These are phyloP conservation scores for Heliconius congener DNA, from an alignment of 1,140 invertebrate species.

Conservation along the genomic window DNA sequence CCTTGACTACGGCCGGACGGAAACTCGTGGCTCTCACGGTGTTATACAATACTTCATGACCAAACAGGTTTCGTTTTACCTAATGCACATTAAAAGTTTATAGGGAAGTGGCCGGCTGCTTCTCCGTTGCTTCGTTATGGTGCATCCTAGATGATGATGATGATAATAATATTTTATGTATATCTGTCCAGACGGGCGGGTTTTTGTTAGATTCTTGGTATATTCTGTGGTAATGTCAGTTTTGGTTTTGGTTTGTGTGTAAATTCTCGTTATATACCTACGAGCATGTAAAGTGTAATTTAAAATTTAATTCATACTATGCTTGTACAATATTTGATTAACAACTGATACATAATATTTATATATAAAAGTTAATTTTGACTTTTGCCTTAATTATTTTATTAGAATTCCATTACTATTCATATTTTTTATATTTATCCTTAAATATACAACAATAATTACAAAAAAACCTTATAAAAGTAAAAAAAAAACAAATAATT, in stretches of 20 bases:
- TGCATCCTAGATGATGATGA: constrained; percentile 36
- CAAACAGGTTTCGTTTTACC: constrained; percentile 60
- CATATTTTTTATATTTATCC: too few relatives aligned
- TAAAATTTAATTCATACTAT: too few relatives aligned
- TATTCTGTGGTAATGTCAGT: neutral
- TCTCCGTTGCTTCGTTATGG: constrained; percentile 27
- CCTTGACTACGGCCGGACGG: constrained; percentile 50
- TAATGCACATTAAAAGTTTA: constrained; percentile 56
- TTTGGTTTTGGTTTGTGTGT: neutral
- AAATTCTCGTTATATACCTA: too few relatives aligned
- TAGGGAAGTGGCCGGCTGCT: constrained; percentile 34
- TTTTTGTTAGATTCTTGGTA: constrained; percentile 22
- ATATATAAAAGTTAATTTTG: too few relatives aligned
- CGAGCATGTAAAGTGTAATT: too few relatives aligned
- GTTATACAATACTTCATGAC: constrained; percentile 54
- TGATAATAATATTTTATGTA: constrained; percentile 35
- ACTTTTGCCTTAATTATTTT: too few relatives aligned
- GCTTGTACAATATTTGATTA: too few relatives aligned
- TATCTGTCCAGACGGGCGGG: constrained; percentile 1
- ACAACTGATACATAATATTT: too few relatives aligned
- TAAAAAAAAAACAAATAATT: neutral
- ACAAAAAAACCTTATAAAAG: neutral
- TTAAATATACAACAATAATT: neutral
- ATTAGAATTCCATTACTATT: too few relatives aligned
- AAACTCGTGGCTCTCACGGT: constrained; percentile 41